These are phyloP conservation scores for Andrena trimmerana DNA, from an alignment of 2,888 invertebrate genomes.

Conservation along the genomic window DNA sequence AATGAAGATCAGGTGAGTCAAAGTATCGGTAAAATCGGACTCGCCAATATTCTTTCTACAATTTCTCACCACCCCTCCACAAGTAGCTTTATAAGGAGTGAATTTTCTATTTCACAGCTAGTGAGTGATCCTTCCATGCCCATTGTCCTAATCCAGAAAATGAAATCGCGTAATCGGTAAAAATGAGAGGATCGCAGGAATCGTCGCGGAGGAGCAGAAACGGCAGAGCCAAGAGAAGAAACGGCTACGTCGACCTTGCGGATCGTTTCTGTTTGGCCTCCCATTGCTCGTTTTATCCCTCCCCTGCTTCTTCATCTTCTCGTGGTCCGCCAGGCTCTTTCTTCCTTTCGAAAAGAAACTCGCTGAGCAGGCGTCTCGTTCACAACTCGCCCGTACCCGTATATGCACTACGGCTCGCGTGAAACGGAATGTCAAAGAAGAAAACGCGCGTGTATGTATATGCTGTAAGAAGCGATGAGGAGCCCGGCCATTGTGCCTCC, in stretches of 20 bases:
- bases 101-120: not conserved
- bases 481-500: conserved; percentile 8
- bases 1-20: no score
- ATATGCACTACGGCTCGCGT: conserved; percentile 33
- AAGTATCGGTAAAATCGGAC: no score
- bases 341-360: conserved; percentile 70
- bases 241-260: conserved; percentile 66
- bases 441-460: conserved; percentile 28
- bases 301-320: conserved; percentile 63
- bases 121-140: not conserved
- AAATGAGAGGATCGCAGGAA: conserved; percentile 36
- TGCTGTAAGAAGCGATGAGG: conserved; percentile 19
- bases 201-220: conserved; percentile 33
- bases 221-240: conserved; percentile 32
- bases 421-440: conserved; percentile 62
- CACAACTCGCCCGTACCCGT: conserved; percentile 56
- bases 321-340: conserved; percentile 53
- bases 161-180: conserved; percentile 38
- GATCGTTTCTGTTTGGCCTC: conserved; percentile 69
- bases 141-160: conserved; percentile 3
- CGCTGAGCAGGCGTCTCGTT: conserved; percentile 75
- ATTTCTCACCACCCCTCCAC: not conserved
- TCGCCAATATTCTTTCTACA: no score
- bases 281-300: conserved; percentile 62
- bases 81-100: no score